Evolutionary conservation across 2,888 invertebrate species (phyloP).

Genomic region (Nebria salina): DNA sequence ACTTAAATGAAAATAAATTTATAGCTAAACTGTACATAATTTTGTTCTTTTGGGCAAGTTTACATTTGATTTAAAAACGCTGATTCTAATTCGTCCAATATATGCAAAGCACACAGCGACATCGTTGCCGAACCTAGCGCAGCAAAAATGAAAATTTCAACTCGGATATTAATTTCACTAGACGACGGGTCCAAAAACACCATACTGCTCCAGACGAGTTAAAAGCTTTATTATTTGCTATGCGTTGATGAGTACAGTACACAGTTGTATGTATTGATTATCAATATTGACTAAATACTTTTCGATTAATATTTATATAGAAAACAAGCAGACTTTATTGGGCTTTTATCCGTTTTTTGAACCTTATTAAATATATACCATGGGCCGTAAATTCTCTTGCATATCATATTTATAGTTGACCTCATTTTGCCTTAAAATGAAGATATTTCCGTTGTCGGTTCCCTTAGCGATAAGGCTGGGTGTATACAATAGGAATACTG

Average conservation of each 20-base stretch:
- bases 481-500: neutral
- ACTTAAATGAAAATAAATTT: neutral
- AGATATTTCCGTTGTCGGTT: neutral
- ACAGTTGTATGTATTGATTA: neutral
- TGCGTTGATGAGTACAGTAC: neutral
- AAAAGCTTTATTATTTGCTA: neutral
- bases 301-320: neutral
- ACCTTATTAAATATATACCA: neutral
- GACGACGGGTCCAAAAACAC: neutral
- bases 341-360: neutral
- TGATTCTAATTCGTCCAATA: constrained; percentile 1
- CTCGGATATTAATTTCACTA: neutral
- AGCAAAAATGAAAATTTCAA: neutral
- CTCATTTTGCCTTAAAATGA: neutral
- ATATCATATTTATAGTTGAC: neutral
- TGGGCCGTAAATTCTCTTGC: too few species aligned
- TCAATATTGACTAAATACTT: neutral
- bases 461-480: neutral
- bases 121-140: neutral
- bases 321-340: neutral
- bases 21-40: neutral
- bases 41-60: neutral
- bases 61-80: neutral
- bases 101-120: neutral
- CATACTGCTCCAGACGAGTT: neutral